phyloP scores from a whole-genome alignment of 2,797 vertebrate genomes.

The Chiloscyllium punctatum region DNA sequence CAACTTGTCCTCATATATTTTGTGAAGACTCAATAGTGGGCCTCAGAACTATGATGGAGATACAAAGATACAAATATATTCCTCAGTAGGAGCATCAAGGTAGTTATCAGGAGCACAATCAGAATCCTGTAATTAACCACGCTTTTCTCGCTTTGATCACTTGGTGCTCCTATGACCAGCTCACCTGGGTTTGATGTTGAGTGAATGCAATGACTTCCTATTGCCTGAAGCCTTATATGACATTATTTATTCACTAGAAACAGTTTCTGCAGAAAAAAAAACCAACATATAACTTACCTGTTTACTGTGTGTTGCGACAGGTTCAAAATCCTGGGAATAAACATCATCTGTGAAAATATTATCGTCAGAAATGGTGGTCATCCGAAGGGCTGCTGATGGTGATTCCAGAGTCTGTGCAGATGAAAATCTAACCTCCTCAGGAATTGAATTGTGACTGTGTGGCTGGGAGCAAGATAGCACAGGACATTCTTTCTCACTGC shows the following conservation, averaged over 20 bases:
- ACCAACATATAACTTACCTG: conserved; percentile 55
- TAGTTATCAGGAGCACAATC: neutral
- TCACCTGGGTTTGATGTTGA: neutral
- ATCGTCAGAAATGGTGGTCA: conserved; percentile 52
- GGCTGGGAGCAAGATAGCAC: conserved; percentile 61
- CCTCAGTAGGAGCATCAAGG: neutral
- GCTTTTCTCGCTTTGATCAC: neutral
- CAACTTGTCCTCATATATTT: neutral
- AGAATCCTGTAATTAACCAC: neutral
- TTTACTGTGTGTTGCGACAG: conserved; percentile 55
- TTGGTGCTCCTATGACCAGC: neutral
- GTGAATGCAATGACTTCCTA: neutral
- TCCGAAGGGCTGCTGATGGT: conserved; percentile 51
- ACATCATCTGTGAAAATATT: conserved; percentile 53
- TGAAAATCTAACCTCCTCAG: conserved; percentile 59
- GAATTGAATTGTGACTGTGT: conserved; percentile 63
- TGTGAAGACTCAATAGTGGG: neutral
- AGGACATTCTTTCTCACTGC: conserved; percentile 62
- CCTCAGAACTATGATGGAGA: neutral
- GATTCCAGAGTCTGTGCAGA: conserved; percentile 50
- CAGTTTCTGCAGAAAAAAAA: neutral
- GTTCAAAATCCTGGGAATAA: conserved; percentile 70
- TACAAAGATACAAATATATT: neutral
- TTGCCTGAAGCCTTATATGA: neutral
- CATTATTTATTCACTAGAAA: neutral